Base-by-base conservation (phyloP, 2,113 vertebrate species). In the Spilogale gracilis region DNA sequence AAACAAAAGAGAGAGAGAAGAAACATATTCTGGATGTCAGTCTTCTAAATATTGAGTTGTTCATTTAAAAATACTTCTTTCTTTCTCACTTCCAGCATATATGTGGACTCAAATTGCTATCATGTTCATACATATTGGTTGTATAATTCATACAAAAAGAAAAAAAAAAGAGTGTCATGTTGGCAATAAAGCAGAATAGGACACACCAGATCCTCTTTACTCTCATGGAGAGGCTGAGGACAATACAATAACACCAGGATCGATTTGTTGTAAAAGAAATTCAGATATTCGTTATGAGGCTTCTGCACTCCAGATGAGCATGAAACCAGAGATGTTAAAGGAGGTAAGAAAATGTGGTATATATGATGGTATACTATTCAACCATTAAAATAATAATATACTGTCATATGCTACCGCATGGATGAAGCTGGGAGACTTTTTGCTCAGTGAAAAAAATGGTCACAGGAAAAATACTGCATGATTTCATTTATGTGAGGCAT, bases 41-140 rank as follows among this genome's bases (percentile, higher is more conserved):
- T 94, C 11, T 54, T 85, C 17, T 52, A 79, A 79, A 60, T 25
- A 7, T 61, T 90, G 25, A 79, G 63, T 79, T 94, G 2, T 45
- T 54, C 14, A 76, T 21, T 93, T 90, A 65, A 94, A 94, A 96
- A 85, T 21, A 30, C 3, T 56, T 74, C 17, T 84, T 84, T 89
- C 43, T 83, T 50, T 61, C 71, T 84, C 32, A 61, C 74, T 58
- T 27, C 45, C 11, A 90, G 27, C 9, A 38, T 11, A 54, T 21
- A 54, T 79, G 61, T 85, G 5, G 38, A 67, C 17, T 48, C 38
- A 50, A 58, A 74, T 78, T 69, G 60, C 43, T 48, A 27, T 71
- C 58, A 65, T 63, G 16, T 78, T 38, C 54, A 45, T 54, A 85
- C 6, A 21, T 54, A 14, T 61, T 90, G 20, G 89, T 3, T n/a